Conservation (phyloP, 2,888 invertebrate species). For the Notodonta dromedarius region DNA sequence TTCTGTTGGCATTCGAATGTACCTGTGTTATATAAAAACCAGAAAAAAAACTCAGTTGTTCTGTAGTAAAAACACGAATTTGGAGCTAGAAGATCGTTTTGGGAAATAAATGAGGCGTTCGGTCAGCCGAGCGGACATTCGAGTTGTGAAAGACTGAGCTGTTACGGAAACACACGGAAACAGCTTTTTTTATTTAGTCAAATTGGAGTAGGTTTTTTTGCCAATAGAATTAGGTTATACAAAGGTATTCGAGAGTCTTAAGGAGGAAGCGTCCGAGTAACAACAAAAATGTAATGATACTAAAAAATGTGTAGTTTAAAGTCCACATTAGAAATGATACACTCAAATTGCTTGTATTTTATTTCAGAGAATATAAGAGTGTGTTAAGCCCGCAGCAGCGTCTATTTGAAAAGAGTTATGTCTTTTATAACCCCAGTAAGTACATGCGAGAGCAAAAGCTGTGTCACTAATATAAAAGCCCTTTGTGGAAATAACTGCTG, state of each 20-base stretch:
- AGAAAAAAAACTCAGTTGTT: slow-evolving; percentile 28
- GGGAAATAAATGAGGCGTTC: slow-evolving; percentile 2
- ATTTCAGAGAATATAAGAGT: neutral
- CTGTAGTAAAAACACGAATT: slow-evolving; percentile 20
- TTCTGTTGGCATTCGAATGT: slow-evolving; percentile 35
- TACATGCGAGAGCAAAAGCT: slow-evolving; percentile 38
- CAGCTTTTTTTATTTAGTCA: neutral
- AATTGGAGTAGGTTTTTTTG: neutral
- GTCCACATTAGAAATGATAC: too few relatives aligned
- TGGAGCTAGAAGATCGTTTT: slow-evolving; percentile 1
- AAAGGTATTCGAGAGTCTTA: neutral
- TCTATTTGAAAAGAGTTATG: neutral
- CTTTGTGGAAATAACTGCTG: slow-evolving; percentile 56
- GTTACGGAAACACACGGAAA: neutral
- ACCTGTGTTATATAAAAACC: slow-evolving; percentile 35
- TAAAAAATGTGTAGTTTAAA: neutral
- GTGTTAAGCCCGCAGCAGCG: neutral
- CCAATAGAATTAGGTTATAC: neutral
- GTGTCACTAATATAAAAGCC: slow-evolving; percentile 48
- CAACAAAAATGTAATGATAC: neutral
- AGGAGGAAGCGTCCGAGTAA: slow-evolving; percentile 21
- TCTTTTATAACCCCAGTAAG: neutral
- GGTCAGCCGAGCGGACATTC: neutral
- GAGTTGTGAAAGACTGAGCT: neutral
- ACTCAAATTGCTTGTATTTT: too few relatives aligned